Evolutionary conservation across 2,797 vertebrate genomes (phyloP).

Genomic region (Brachyalestes nurse): DNA sequence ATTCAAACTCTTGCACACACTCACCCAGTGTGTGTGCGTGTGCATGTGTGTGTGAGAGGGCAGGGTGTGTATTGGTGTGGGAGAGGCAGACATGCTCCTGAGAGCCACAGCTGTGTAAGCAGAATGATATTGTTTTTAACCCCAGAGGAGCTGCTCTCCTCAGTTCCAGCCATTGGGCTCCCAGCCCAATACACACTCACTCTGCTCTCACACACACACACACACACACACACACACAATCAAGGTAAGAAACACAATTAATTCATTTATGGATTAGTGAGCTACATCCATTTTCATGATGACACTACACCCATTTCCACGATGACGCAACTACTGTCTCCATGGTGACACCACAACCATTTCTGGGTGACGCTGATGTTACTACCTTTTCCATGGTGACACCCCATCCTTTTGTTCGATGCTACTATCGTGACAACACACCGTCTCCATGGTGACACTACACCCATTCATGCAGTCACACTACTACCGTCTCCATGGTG

Average conservation of each 20-base stretch:
- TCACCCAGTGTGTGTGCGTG: not conserved
- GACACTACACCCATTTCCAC: not conserved
- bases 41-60: slow-evolving; percentile 28
- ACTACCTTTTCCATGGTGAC: not conserved
- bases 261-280: too few species aligned
- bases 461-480: too few species aligned
- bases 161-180: slow-evolving; percentile 47
- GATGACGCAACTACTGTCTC: not conserved
- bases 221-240: slow-evolving; percentile 29
- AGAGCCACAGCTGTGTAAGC: slow-evolving; percentile 80
- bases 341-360: not conserved
- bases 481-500: not conserved
- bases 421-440: too few species aligned
- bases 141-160: slow-evolving; percentile 68
- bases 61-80: slow-evolving; percentile 51
- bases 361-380: not conserved
- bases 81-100: slow-evolving; percentile 62
- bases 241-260: slow-evolving; percentile 31
- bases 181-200: slow-evolving; percentile 47
- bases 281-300: not conserved
- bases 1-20: slow-evolving; percentile 1
- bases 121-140: slow-evolving; percentile 72
- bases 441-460: too few species aligned
- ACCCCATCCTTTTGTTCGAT: too few species aligned
- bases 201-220: too few species aligned